Conservation (phyloP, 1,140 invertebrate species). For the Caenorhabditis brenneri region DNA sequence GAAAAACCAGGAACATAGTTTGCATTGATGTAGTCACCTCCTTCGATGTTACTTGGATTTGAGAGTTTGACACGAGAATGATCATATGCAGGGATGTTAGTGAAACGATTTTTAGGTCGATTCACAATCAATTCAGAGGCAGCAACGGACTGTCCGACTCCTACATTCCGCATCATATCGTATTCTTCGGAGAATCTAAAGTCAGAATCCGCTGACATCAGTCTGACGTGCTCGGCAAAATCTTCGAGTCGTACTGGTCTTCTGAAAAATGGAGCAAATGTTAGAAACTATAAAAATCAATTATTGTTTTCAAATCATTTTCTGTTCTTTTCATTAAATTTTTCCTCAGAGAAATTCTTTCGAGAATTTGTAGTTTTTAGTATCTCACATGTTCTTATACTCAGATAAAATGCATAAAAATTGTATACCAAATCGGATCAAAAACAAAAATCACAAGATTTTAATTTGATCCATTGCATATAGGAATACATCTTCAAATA, state of each 20-base stretch:
- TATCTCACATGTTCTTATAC: neutral
- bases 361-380: too few species aligned
- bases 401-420: too few species aligned
- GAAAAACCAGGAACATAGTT: slow-evolving; percentile 94
- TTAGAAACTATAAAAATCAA: neutral
- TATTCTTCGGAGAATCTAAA: slow-evolving; percentile 98
- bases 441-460: too few species aligned
- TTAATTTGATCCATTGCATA: too few species aligned
- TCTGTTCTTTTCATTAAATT: too few species aligned
- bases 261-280: slow-evolving; percentile 72
- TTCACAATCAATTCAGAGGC: slow-evolving; percentile 94
- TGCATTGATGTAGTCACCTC: slow-evolving; percentile 94
- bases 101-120: slow-evolving; percentile 96
- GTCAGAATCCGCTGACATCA: slow-evolving; percentile 96
- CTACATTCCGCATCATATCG: slow-evolving; percentile 88
- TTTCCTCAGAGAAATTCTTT: too few species aligned
- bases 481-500: too few species aligned
- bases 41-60: slow-evolving; percentile 89
- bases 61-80: slow-evolving; percentile 92
- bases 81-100: slow-evolving; percentile 97
- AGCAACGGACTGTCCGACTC: slow-evolving; percentile 83
- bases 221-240: slow-evolving; percentile 88
- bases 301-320: too few species aligned
- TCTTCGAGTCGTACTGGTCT: slow-evolving; percentile 86
- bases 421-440: too few species aligned